Evolutionary conservation across 2,113 vertebrate species (phyloP).

Genomic region (rabbit (Oryctolagus cuniculus)): DNA sequence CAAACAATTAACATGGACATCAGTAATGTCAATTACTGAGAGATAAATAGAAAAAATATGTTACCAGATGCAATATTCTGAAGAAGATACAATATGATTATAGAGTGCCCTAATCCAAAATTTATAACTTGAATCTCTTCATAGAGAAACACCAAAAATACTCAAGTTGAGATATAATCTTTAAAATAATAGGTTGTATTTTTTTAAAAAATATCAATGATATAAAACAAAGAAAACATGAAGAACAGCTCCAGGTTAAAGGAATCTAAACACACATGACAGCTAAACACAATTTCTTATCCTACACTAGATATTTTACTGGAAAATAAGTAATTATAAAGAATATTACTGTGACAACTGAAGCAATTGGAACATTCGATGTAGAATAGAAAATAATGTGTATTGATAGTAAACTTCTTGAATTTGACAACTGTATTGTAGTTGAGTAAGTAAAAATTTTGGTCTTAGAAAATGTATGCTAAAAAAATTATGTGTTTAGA

Average conservation of each 20-base stretch:
- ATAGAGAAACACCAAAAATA: not conserved
- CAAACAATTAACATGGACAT: not conserved
- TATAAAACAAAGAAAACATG: not conserved
- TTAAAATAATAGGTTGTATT: not conserved
- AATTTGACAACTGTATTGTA: not conserved
- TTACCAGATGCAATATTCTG: not conserved
- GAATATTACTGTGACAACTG: not conserved
- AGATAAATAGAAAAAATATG: not conserved
- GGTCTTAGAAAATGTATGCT: not conserved
- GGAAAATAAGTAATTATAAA: slow-evolving; percentile 33
- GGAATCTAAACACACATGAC: not conserved
- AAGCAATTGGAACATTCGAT: not conserved
- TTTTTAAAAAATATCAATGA: not conserved
- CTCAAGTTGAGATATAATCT: not conserved
- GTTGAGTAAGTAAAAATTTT: not conserved
- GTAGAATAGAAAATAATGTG: not conserved
- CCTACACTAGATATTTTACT: not conserved
- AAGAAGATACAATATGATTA: not conserved
- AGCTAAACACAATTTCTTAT: not conserved
- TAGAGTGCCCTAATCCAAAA: not conserved
- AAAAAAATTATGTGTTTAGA: not conserved
- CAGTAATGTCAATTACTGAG: not conserved
- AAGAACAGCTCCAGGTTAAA: not conserved
- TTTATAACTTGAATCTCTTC: not conserved
- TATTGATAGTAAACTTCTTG: not conserved